These are phyloP conservation scores for Bradypodion pumilum DNA, from an alignment of 2,797 vertebrate species.

Conservation along the genomic window DNA sequence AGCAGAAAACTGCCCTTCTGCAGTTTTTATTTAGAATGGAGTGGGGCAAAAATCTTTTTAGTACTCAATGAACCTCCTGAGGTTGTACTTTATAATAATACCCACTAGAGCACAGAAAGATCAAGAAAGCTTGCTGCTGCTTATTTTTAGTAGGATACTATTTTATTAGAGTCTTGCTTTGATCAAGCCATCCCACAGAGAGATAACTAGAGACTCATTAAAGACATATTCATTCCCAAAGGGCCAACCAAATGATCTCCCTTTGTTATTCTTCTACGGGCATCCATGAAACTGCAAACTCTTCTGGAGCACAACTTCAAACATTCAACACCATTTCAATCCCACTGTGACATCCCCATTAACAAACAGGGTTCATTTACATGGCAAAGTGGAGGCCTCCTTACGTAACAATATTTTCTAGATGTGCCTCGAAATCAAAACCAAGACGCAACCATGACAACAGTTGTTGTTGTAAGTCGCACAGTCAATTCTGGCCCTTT, in stretches of 20 bases:
- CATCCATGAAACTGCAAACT: not conserved
- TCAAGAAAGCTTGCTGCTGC: not conserved
- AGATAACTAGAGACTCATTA: conserved; percentile 22
- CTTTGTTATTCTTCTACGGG: not conserved
- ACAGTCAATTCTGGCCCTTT: too few relatives aligned
- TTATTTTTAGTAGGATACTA: not conserved
- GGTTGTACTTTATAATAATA: not conserved
- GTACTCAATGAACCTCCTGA: not conserved
- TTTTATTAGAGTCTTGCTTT: not conserved
- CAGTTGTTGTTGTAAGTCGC: too few relatives aligned
- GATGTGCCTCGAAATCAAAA: too few relatives aligned
- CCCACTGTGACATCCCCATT: not conserved
- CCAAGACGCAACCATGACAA: too few relatives aligned
- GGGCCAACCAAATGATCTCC: not conserved
- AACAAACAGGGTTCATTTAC: not conserved
- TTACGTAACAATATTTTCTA: not conserved
- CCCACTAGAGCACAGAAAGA: not conserved
- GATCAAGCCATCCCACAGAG: conserved; percentile 2
- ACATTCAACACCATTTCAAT: not conserved
- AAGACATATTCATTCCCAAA: conserved; percentile 8
- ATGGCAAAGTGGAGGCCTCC: not conserved
- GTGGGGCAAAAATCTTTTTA: not conserved
- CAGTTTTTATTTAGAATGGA: not conserved
- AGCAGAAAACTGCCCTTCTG: not conserved
- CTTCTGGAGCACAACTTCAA: not conserved